Percentiles rank a stretch among this genome's conserved stretches.
Conservation (phyloP, 1,140 invertebrate species). For the Lutraria rhynchaena region DNA sequence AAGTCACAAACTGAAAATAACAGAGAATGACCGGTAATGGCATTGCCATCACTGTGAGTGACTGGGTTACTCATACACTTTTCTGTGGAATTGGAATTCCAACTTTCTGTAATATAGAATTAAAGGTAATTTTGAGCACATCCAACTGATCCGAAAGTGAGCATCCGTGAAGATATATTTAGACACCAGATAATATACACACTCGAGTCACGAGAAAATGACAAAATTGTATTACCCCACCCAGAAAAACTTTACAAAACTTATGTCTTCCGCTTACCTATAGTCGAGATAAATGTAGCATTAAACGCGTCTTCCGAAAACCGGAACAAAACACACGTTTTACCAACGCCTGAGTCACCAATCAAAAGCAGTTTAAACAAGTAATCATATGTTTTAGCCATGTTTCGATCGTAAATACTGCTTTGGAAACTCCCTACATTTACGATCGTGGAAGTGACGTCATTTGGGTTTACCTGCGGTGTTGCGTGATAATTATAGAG, state of each 20-base stretch:
- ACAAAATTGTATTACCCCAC: slow-evolving; percentile 33
- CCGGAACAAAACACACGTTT: slow-evolving; percentile 98
- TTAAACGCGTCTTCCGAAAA: slow-evolving; percentile 99
- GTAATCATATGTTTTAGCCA: slow-evolving; percentile 96
- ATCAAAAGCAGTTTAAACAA: slow-evolving; percentile 98
- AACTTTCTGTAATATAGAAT: too few relatives aligned
- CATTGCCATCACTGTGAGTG: too few relatives aligned
- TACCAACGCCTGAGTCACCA: slow-evolving; percentile 98
- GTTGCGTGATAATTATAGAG: background rate
- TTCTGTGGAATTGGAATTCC: too few relatives aligned
- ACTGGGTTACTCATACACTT: too few relatives aligned
- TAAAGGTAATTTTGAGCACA: too few relatives aligned
- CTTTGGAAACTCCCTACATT: slow-evolving; percentile 81
- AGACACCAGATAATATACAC: background rate
- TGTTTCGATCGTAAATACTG: slow-evolving; percentile 74
- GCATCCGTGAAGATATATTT: background rate
- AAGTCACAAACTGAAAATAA: too few relatives aligned
- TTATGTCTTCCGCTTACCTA: slow-evolving; percentile 67
- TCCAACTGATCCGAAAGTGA: too few relatives aligned
- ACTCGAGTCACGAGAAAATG: background rate
- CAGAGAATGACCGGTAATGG: too few relatives aligned
- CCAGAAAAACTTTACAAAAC: slow-evolving; percentile 34
- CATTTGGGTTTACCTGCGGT: slow-evolving; percentile 48
- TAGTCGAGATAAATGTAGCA: slow-evolving; percentile 93
- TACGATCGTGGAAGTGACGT: slow-evolving; percentile 65